Evolutionary conservation across 30 jellyfish, hydroid and myxozoan species (phyloP), one percentile per base, ranked within the genome.

Genomic region (Clytia hemisphaerica): DNA sequence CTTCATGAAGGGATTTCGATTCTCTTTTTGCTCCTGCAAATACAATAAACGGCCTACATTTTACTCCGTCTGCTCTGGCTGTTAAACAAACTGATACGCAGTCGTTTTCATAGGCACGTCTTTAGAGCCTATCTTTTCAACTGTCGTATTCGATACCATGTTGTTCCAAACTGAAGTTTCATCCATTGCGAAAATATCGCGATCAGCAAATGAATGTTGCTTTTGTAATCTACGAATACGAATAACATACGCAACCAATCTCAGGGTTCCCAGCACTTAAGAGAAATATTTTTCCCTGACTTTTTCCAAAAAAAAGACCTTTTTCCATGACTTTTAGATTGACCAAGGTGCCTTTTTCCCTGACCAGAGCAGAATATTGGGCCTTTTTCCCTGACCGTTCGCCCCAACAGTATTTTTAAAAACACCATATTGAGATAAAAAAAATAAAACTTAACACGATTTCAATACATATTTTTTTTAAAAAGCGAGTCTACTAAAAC

Each of bases 21-120:
- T 67, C 86, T 1, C 82, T 21, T 48, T 76, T 76, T 6, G 90
- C 90, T 19, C 88, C 90, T 28, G 38, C 36, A 33, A 76, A 76
- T 46, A 66, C 89, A 31, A 76, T 22, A 53, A 67, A 75, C 4
- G 90, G 90, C 58, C 32, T 76, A 61, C 25, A 9, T 37, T 40
- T 66, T 32, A 24, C 35, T 65, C 90, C 90, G 67, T 76, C 88
- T 68, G 64, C 73, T 60, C 29, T 60, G 19, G 44, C 73, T 10
- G 73, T 30, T 6, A 60, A 22, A 60, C 73, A 60, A n/a, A 60
- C 64, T 10, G 66, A n/a, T 6, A 60, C 73, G 10, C 64, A 30
- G 29, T 60, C 9, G 73, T 9, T 60, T 60, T 30, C 62, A 25
- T 22, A 5, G 63, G 12, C 16, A 35, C 85, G 10, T 25, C 85